Base-by-base conservation (phyloP, 2,888 invertebrate genomes). In the Cryptocheilus praepositus region DNA sequence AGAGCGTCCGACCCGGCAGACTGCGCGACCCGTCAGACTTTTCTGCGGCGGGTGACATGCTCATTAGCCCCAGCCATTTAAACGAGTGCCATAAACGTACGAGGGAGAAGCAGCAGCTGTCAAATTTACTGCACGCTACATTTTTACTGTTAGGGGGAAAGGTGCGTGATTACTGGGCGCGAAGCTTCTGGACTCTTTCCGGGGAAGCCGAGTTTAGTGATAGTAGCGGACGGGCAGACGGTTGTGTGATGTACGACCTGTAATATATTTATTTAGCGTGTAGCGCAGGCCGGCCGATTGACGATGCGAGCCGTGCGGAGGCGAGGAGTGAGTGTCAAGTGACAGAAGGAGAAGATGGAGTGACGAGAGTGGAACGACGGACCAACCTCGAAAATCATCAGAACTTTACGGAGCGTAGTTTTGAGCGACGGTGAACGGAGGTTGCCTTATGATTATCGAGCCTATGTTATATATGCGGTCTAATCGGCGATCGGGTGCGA, bases 51-150 rank as follows among this genome's bases (percentile, higher is more conserved):
- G 64, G 57, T 43, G 36, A 36, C 36, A 36, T 11, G 36, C 36
- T 54, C 60, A 46, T 65, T 61, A 60, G 64, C 64, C 80, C 68
- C 85, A 86, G 88, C 88, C 88, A 87, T 88, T 54, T 77, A 80
- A 79, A 88, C 80, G 85, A 88, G 88, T 88, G 88, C 88, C 88
- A 88, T 88, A 87, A 81, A 77, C 66, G 49, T 16, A 49, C 2
- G 2, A 18, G 8, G 8, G 13, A 7, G 36, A 28, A 36, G 13
- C 67, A 70, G 65, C 71, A 71, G 44, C 64, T 66, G 60, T 64
- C 69, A 71, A 71, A 63, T n/a, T n/a, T n/a, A n/a, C n/a, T 63
- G 67, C 25, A 16, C 46, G 44, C 69, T 64, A 65, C 46, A 63
- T 60, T 71, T 59, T 61, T 71, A 68, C 54, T 64, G 18, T 69